phyloP scores from a whole-genome alignment of 2,888 invertebrate species.

The Polia nebulosa region DNA sequence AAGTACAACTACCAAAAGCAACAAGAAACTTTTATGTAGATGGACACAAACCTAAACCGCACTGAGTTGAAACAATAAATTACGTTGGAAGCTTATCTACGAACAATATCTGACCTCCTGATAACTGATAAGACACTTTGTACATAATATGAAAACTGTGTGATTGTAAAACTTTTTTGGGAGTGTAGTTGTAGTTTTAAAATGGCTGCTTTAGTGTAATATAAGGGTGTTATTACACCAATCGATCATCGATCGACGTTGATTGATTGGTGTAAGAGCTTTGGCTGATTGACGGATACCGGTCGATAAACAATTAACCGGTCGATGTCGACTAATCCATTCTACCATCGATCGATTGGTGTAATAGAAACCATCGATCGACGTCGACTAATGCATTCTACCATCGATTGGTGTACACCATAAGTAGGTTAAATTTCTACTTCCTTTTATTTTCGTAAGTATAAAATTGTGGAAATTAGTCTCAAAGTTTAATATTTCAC shows the following conservation, averaged over 20 bases:
- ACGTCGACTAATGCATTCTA: too few relatives aligned
- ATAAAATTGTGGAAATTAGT: neutral
- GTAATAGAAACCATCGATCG: too few relatives aligned
- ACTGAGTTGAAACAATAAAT: conserved; percentile 88
- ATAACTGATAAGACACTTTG: too few relatives aligned
- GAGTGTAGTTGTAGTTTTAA: conserved; percentile 6
- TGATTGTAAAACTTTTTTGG: neutral
- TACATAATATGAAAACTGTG: conserved; percentile 1
- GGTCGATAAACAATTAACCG: too few relatives aligned
- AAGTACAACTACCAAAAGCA: conserved; percentile 95
- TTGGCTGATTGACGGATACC: too few relatives aligned
- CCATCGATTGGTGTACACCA: too few relatives aligned
- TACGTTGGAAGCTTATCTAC: conserved; percentile 2
- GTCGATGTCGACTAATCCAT: too few relatives aligned
- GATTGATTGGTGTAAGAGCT: too few relatives aligned
- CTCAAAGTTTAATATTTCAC: conserved; percentile 1
- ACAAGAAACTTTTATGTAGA: conserved; percentile 99
- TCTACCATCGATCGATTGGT: too few relatives aligned
- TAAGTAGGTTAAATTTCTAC: neutral
- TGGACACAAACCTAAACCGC: conserved; percentile 98
- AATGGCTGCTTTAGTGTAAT: neutral
- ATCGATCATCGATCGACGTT: too few relatives aligned
- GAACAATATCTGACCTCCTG: too few relatives aligned
- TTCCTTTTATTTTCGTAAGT: neutral
- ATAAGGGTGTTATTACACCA: too few relatives aligned